Conservation (phyloP, 92 coral and sea anemone genomes). For the Pocillopora meandrina region DNA sequence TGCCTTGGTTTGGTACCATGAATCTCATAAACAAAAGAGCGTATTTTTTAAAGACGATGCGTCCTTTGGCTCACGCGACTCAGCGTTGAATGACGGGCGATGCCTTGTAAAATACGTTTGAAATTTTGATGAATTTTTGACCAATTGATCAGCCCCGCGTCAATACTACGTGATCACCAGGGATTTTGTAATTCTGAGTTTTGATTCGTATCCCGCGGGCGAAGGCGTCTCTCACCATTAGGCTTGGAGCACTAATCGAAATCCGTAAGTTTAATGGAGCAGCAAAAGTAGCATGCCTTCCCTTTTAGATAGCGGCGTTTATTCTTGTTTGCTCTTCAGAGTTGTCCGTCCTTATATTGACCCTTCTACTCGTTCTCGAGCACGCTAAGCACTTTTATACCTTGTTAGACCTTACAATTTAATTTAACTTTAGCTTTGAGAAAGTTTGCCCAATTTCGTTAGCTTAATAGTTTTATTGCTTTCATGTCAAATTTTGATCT, state of each 20-base stretch:
- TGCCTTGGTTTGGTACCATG: too few species aligned
- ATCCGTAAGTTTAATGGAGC: neutral
- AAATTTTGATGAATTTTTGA: conserved; percentile 2
- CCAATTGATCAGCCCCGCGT: neutral
- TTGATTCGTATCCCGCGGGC: neutral
- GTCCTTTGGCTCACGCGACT: too few species aligned
- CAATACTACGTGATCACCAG: neutral
- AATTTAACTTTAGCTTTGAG: too few species aligned
- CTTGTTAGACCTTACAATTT: too few species aligned
- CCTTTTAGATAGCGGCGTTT: conserved; percentile 9
- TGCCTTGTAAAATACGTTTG: neutral
- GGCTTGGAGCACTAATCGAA: neutral
- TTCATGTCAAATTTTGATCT: too few species aligned
- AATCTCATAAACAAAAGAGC: too few species aligned
- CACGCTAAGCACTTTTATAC: too few species aligned
- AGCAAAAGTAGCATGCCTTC: neutral
- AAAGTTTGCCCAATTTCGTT: too few species aligned
- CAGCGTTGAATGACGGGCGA: neutral
- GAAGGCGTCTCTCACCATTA: neutral
- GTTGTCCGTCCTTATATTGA: too few species aligned
- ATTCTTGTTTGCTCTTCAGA: neutral
- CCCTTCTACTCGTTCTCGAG: too few species aligned
- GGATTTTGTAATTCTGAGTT: neutral
- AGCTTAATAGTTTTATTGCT: too few species aligned
- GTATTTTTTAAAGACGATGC: too few species aligned